Base-by-base conservation (phyloP, 2,797 vertebrate genomes). In the Megaceryle alcyon region DNA sequence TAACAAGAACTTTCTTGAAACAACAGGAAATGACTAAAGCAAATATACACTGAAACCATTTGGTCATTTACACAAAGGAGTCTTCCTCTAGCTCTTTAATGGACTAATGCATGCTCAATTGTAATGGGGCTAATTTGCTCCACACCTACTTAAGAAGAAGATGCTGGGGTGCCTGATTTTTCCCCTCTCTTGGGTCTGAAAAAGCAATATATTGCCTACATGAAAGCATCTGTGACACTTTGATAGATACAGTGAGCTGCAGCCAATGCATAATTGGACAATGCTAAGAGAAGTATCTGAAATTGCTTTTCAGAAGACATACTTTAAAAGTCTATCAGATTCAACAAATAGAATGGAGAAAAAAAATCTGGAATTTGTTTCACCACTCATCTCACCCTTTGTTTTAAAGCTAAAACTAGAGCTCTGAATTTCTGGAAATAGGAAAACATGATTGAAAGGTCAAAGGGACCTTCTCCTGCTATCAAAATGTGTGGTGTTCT, bases 21-120 rank as follows among this genome's bases (percentile, higher is more conserved):
- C 92, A 97, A 94, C 94, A 97, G 97, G 97, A 98, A 97, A 95
- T 97, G 92, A 97, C 92, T 98, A 96, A 97, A 63, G 31, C 87
- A 89, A 97, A 95, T 77, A 77, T 22, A 66, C 59, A 71, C 33
- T 57, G 81, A 91, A 96, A 82, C 86, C 39, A 23, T 89, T 91
- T 63, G 20, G 82, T 81, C 85, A 65, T 85, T 95, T 93, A 48
- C 68, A 96, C 97, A 96, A 95, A 97, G 70, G 81, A 96, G 86
- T 94, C 88, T 94, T 97, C 95, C 90, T 96, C 90, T 92, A 93
- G 82, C 7, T 57, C 77, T 71, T 97, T 96, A 96, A 97, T 96
- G 92, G 95, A 94, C 97, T 97, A 97, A 97, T 92, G 93, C 94
- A 86, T 28, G 68, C 76, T 88, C 66, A 81, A 91, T 86, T 77